Percentiles rank a stretch among this genome's conserved stretches.
phyloP scores from a whole-genome alignment of 1,140 invertebrate species.

The Trichonephila clavata region DNA sequence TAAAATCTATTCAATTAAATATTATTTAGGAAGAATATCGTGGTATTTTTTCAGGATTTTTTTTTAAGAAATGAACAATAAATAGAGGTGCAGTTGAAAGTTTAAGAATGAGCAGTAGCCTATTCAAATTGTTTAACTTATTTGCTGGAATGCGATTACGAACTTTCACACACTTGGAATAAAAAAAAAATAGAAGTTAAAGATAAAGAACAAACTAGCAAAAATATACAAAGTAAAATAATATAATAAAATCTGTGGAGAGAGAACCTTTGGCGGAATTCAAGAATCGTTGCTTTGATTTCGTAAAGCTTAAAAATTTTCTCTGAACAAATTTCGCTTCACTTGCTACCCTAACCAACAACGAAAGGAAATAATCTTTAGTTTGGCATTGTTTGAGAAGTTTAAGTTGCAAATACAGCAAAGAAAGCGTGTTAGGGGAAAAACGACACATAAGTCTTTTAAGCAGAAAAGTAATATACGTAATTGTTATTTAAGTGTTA shows the following conservation, averaged over 20 bases:
- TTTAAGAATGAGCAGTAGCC: too few species aligned
- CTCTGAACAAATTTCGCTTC: constrained; percentile 50
- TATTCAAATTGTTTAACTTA: too few species aligned
- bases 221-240: not conserved
- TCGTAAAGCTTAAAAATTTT: constrained; percentile 51
- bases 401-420: not conserved
- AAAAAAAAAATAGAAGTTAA: too few species aligned
- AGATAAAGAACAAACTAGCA: not conserved
- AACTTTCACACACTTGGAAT: too few species aligned
- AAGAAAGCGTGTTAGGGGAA: not conserved
- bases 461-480: not conserved
- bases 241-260: not conserved
- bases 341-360: constrained; percentile 13
- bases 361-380: constrained; percentile 10
- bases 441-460: not conserved
- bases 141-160: too few species aligned
- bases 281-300: constrained; percentile 45
- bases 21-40: too few species aligned
- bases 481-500: too few species aligned
- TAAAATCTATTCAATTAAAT: too few species aligned
- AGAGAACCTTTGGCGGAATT: constrained; percentile 25
- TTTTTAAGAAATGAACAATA: too few species aligned
- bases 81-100: too few species aligned
- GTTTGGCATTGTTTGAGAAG: not conserved
- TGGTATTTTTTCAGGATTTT: too few species aligned